These are phyloP conservation scores for Cryptomyrus ogoouensis DNA, from an alignment of 2,113 vertebrate species.

Conservation along the genomic window DNA sequence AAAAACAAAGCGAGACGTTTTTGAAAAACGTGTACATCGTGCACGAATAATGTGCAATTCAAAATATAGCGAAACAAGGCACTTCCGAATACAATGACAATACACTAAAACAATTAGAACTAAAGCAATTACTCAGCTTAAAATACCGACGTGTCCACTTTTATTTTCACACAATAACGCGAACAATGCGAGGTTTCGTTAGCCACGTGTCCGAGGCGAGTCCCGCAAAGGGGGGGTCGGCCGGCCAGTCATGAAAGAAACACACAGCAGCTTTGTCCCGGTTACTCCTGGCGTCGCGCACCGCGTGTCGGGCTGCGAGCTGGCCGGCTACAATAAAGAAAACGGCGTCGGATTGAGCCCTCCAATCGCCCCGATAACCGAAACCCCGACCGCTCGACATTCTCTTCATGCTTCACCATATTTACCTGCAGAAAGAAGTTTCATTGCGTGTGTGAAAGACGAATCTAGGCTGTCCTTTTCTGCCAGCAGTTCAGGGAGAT, in stretches of 20 bases:
- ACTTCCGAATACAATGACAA: background rate
- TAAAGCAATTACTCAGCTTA: background rate
- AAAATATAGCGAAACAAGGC: background rate
- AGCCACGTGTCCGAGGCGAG: background rate
- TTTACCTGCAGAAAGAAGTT: conserved; percentile 87
- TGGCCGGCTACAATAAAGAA: background rate
- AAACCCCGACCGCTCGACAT: background rate
- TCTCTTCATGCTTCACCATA: background rate
- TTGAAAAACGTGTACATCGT: background rate
- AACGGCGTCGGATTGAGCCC: background rate
- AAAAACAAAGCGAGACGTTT: background rate
- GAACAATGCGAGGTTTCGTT: background rate
- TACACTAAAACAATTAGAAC: background rate
- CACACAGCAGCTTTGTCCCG: background rate
- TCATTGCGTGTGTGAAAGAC: conserved; percentile 86
- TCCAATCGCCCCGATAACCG: background rate
- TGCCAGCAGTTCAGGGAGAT: conserved; percentile 83
- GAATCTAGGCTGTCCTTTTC: conserved; percentile 85
- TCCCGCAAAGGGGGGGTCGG: background rate
- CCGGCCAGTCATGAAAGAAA: background rate
- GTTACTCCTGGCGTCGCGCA: background rate
- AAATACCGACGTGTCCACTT: background rate
- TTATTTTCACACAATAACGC: background rate
- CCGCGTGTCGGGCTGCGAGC: background rate
- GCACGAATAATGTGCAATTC: background rate